Conservation (phyloP, 92 coral and sea anemone genomes). For the Hydrozoanthus gracilis region DNA sequence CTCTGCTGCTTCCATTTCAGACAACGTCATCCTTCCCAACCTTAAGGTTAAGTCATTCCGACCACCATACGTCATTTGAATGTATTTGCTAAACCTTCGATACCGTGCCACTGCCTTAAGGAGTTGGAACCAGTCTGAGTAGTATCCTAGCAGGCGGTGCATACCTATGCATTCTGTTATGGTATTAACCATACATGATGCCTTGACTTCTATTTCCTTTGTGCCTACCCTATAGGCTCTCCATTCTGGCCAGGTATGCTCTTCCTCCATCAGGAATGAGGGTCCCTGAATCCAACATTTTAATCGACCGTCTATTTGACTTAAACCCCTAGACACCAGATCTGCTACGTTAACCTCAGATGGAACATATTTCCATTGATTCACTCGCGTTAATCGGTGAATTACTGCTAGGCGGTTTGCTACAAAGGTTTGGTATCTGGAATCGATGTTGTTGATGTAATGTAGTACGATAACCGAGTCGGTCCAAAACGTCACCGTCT, state of each 20-base stretch:
- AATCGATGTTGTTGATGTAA: neutral
- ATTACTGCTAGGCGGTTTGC: too few relatives aligned
- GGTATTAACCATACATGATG: too few relatives aligned
- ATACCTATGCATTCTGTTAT: too few relatives aligned
- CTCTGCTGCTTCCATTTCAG: neutral
- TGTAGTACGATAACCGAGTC: neutral
- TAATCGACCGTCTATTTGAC: neutral
- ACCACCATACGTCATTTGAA: constrained; percentile 1
- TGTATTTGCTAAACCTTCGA: too few relatives aligned
- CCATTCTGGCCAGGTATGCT: neutral
- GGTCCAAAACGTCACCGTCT: neutral
- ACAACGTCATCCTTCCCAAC: too few relatives aligned
- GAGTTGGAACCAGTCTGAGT: too few relatives aligned
- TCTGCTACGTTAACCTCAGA: neutral
- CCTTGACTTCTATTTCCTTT: too few relatives aligned
- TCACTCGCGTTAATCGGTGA: neutral
- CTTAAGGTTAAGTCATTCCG: neutral
- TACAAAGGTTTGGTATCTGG: neutral
- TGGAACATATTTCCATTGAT: too few relatives aligned
- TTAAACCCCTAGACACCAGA: neutral
- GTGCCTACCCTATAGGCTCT: too few relatives aligned
- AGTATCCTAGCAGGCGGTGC: too few relatives aligned
- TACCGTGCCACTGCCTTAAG: too few relatives aligned
- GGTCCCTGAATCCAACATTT: neutral
- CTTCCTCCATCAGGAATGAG: neutral